phyloP scores from a whole-genome alignment of 2,113 vertebrate species.

The Malaclemys terrapin region DNA sequence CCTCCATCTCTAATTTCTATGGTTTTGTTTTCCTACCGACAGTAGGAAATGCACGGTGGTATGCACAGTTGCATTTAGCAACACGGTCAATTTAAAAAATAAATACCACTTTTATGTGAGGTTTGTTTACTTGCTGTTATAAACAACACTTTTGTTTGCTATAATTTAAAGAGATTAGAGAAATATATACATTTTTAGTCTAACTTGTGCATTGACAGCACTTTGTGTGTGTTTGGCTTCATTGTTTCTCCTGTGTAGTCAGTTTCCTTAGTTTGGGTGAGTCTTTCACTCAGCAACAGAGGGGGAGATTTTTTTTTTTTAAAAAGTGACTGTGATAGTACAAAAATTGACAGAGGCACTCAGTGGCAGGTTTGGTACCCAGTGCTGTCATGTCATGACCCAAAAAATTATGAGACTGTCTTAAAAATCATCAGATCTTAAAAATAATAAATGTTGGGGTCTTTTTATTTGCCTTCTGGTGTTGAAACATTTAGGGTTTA shows the following conservation, averaged over 20 bases:
- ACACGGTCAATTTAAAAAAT: not conserved
- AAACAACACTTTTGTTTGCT: not conserved
- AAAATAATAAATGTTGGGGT: not conserved
- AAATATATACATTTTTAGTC: not conserved
- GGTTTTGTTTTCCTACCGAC: not conserved
- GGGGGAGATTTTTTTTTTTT: not conserved
- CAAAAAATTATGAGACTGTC: not conserved
- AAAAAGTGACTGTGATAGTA: not conserved
- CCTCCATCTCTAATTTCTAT: not conserved
- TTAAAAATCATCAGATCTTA: not conserved
- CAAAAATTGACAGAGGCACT: not conserved
- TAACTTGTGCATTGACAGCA: not conserved
- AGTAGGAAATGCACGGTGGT: not conserved
- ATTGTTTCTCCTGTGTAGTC: not conserved
- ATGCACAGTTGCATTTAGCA: not conserved
- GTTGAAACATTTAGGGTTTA: not conserved
- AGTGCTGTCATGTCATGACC: not conserved
- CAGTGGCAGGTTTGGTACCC: not conserved
- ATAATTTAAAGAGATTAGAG: not conserved
- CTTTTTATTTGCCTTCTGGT: not conserved
- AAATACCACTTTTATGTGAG: not conserved
- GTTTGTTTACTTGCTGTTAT: not conserved
- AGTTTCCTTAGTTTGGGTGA: rapidly evolving
- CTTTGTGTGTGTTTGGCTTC: not conserved
- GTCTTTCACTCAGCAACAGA: not conserved